Base-by-base conservation (phyloP, 2,113 vertebrate genomes). In the Perognathus longimembris region DNA sequence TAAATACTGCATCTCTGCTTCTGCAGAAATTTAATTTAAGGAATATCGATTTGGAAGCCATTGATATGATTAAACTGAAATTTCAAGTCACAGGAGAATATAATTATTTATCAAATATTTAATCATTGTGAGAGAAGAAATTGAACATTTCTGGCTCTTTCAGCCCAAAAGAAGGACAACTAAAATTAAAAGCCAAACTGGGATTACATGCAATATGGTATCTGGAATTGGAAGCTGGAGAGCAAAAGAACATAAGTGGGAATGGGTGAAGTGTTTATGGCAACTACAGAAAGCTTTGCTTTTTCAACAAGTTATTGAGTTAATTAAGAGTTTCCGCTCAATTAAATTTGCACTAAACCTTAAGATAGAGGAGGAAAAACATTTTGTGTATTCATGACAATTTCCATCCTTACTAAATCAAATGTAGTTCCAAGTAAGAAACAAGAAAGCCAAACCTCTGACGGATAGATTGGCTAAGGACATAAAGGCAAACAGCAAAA, bases 11-110 rank as follows among this genome's bases (percentile, higher is more conserved):
- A 45, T 75, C 9, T 93, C 69, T 67, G 59, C 70, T 90, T 95
- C 92, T 86, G 59, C 80, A 83, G 75, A 86, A 92, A 75, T 90
- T 92, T 87, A 89, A 71, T 91, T 91, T 90, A 85, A 94, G 71
- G 82, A 92, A 54, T 78, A 71, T 34, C 22, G 77, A 74, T 66
- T 93, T 88, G 66, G 38, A 93, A 90, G 40, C 63, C 21, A 66
- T 67, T 50, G 87, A 70, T 77, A 36, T 57, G 50, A 91, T 57
- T 93, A 70, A 70, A 36, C 69, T 63, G 59, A 57, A 85, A 63
- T 92, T 94, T 89, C 7, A 36, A 88, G 45, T 90, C 40, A 90
- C 2, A 21, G 34, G 73, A 92, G 45, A 85, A 57, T 45, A 73
- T 18, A 75, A 90, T 82, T 94, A 94, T 81, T 92, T 90, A 57